Percentiles rank a stretch among this genome's conserved stretches.
Evolutionary conservation across 2,888 invertebrate species (phyloP).

Genomic region (Ophion obscuratus): DNA sequence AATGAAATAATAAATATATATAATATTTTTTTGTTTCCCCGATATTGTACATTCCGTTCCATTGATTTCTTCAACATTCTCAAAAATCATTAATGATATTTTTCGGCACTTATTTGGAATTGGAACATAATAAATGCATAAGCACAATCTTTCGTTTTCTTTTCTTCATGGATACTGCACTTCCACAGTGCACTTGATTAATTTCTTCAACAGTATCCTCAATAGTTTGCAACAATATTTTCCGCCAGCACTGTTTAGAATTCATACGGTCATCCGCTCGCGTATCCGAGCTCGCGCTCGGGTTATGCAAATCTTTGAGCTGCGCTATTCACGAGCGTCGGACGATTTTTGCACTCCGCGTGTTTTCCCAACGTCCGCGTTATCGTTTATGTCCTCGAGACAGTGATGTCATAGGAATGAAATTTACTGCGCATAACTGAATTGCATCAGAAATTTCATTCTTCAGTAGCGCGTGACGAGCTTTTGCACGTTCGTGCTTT

Average conservation of each 20-base stretch:
- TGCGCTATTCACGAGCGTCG: neutral
- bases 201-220: neutral
- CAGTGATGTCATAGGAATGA: constrained; percentile 22
- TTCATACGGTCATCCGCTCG: neutral
- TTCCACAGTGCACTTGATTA: neutral
- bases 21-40: no score
- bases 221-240: neutral
- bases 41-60: no score
- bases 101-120: no score
- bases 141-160: neutral
- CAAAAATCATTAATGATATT: no score
- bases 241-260: neutral
- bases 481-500: neutral
- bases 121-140: no score
- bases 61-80: no score
- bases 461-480: neutral
- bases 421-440: constrained; percentile 40
- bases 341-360: constrained; percentile 2
- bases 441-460: constrained; percentile 4
- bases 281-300: neutral
- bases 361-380: neutral
- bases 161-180: neutral
- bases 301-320: constrained; percentile 19
- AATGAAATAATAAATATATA: no score
- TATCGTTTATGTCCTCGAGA: constrained; percentile 6